These are phyloP conservation scores for Drosophila quinaria DNA, from an alignment of 2,888 invertebrate species.

Conservation along the genomic window DNA sequence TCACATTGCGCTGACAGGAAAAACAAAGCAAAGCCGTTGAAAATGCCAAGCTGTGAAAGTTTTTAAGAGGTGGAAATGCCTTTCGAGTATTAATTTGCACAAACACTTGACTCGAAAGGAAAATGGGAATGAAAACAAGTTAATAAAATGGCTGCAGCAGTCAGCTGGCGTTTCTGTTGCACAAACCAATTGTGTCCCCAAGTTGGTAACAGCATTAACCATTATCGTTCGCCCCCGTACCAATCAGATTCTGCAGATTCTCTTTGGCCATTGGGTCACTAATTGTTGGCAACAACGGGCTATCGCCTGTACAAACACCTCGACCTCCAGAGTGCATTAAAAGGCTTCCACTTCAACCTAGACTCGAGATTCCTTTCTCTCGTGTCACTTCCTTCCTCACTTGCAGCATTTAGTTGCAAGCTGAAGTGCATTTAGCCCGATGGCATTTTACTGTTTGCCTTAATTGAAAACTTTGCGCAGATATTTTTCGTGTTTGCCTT, in stretches of 20 bases:
- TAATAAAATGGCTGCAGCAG: constrained; percentile 63
- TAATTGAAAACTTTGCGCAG: constrained; percentile 75
- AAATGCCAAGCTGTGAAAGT: constrained; percentile 44
- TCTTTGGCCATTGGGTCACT: constrained; percentile 63
- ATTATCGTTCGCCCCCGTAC: constrained; percentile 3
- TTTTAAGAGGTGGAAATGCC: constrained; percentile 61
- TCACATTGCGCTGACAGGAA: constrained; percentile 32
- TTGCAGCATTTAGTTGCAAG: constrained; percentile 4
- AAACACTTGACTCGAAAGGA: constrained; percentile 50
- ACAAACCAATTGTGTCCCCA: constrained; percentile 22
- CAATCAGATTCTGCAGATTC: constrained; percentile 16
- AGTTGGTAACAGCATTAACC: constrained; percentile 38
- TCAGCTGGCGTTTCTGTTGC: background rate
- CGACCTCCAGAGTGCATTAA: constrained; percentile 52
- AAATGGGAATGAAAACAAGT: constrained; percentile 50
- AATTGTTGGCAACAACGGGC: constrained; percentile 67
- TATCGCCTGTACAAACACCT: constrained; percentile 63
- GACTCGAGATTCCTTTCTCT: background rate
- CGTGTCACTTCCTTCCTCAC: background rate
- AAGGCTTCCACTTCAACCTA: constrained; percentile 48
- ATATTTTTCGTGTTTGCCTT: constrained; percentile 68
- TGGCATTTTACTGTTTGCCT: constrained; percentile 73
- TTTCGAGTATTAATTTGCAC: constrained; percentile 70
- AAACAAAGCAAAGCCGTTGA: constrained; percentile 43
- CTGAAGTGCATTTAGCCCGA: constrained; percentile 50